Evolutionary conservation across 2,888 invertebrate genomes (phyloP).

Genomic region (Dascillus cervinus): DNA sequence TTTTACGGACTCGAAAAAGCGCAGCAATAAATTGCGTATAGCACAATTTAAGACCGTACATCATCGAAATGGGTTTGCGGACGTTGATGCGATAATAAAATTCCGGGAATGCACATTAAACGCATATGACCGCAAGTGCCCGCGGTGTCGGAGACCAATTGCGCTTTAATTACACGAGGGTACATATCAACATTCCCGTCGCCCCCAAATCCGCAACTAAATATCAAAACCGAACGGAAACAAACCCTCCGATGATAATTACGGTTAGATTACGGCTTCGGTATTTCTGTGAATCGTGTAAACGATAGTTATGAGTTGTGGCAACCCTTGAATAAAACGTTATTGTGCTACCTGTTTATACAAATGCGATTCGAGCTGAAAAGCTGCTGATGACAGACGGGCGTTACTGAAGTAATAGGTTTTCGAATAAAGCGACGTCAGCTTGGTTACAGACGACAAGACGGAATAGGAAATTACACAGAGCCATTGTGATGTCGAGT

Average conservation of each 20-base stretch:
- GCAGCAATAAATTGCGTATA: too few species aligned
- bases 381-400: too few species aligned
- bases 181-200: constrained; percentile 4
- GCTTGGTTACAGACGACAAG: too few species aligned
- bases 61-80: constrained; percentile 26
- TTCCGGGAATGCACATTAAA: constrained; percentile 36
- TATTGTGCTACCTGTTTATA: too few species aligned
- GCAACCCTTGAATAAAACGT: too few species aligned
- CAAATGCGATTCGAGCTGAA: too few species aligned
- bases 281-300: constrained; percentile 8
- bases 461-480: too few species aligned
- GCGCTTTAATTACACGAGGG: constrained; percentile 28
- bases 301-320: too few species aligned
- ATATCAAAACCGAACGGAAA: constrained; percentile 2
- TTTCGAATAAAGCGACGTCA: too few species aligned
- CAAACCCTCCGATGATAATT: constrained; percentile 16
- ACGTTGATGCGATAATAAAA: constrained; percentile 36
- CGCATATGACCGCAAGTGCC: constrained; percentile 35
- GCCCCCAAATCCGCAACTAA: constrained; percentile 3
- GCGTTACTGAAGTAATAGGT: too few species aligned
- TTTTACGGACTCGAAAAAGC: too few species aligned
- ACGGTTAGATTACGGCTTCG: constrained; percentile 18
- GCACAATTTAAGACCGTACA: constrained; percentile 19
- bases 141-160: constrained; percentile 30
- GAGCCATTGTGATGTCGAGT: too few species aligned